Evolutionary conservation across 2,888 invertebrate species (phyloP).

Genomic region (Drosophila eohydei): DNA sequence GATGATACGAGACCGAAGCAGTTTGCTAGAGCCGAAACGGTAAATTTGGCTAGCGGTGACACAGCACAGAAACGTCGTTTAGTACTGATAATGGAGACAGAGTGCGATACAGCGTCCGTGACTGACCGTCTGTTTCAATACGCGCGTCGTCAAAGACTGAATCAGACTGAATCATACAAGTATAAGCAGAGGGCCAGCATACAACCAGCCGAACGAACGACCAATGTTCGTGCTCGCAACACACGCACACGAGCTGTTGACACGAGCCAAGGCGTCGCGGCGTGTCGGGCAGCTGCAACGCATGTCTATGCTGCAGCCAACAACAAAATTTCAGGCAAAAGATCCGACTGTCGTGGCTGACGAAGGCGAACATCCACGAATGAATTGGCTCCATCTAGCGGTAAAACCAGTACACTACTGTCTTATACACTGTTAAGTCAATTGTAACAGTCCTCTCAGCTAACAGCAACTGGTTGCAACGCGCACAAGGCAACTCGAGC

Average conservation of each 20-base stretch:
- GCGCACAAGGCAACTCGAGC: conserved; percentile 17
- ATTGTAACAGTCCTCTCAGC: conserved; percentile 15
- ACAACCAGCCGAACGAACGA: conserved; percentile 23
- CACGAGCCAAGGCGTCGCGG: conserved; percentile 19
- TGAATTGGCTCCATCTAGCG: conserved; percentile 47
- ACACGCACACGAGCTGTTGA: conserved; percentile 18
- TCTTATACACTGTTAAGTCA: conserved; percentile 58
- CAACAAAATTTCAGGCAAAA: conserved; percentile 24
- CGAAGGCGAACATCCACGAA: conserved; percentile 23
- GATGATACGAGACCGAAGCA: conserved; percentile 48
- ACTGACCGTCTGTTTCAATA: conserved; percentile 67
- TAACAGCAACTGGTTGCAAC: conserved; percentile 25
- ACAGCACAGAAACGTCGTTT: conserved; percentile 20
- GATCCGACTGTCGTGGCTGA: conserved; percentile 23
- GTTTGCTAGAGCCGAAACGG: conserved; percentile 41
- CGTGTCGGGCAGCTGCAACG: conserved; percentile 44
- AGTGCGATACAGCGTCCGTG: conserved; percentile 55
- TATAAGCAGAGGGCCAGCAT: conserved; percentile 29
- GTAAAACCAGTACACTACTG: conserved; percentile 5
- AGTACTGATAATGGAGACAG: conserved; percentile 14
- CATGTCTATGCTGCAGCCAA: conserved; percentile 36
- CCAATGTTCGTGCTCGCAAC: not conserved
- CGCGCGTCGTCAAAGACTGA: conserved; percentile 79
- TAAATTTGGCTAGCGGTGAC: conserved; percentile 41
- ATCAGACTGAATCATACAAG: conserved; percentile 56